phyloP scores from a whole-genome alignment of 1,140 invertebrate genomes.

The Drosophila nikananu region DNA sequence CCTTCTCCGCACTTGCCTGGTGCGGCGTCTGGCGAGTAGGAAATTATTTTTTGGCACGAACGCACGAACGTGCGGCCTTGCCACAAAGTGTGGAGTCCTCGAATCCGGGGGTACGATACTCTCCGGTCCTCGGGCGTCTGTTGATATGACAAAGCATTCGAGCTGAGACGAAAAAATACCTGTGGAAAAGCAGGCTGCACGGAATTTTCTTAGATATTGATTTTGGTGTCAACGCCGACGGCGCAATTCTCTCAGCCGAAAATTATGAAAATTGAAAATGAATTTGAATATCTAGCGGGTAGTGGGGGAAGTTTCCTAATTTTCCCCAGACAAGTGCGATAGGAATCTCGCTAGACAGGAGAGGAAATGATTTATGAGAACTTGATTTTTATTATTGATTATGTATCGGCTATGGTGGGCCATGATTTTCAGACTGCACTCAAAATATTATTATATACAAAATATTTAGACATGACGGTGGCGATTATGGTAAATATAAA shows the following conservation, averaged over 20 bases:
- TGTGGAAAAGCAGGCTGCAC: constrained; percentile 61
- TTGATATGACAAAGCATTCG: constrained; percentile 70
- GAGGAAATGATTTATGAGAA: constrained; percentile 69
- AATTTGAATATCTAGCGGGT: constrained; percentile 31
- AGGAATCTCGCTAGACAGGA: constrained; percentile 62
- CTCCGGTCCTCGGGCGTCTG: constrained; percentile 31
- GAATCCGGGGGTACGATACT: constrained; percentile 5
- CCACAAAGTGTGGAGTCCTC: constrained; percentile 31
- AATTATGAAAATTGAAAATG: constrained; percentile 81
- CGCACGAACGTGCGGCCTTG: constrained; percentile 71
- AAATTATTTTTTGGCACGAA: constrained; percentile 84
- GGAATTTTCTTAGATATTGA: constrained; percentile 69
- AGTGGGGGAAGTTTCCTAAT: constrained; percentile 33
- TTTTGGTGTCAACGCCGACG: constrained; percentile 65
- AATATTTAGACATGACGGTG: background rate
- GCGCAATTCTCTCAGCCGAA: constrained; percentile 60
- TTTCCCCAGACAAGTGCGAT: constrained; percentile 50
- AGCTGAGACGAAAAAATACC: constrained; percentile 62
- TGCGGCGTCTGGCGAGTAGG: constrained; percentile 59
- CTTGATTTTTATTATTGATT: constrained; percentile 74
- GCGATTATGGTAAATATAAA: background rate
- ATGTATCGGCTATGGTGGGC: constrained; percentile 51
- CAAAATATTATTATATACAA: background rate
- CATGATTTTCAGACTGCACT: background rate
- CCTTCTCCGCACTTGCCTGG: constrained; percentile 4